Evolutionary conservation across 2,888 invertebrate species (phyloP), one percentile per base, ranked within the genome.

Genomic region (Anagyrus pseudococci): DNA sequence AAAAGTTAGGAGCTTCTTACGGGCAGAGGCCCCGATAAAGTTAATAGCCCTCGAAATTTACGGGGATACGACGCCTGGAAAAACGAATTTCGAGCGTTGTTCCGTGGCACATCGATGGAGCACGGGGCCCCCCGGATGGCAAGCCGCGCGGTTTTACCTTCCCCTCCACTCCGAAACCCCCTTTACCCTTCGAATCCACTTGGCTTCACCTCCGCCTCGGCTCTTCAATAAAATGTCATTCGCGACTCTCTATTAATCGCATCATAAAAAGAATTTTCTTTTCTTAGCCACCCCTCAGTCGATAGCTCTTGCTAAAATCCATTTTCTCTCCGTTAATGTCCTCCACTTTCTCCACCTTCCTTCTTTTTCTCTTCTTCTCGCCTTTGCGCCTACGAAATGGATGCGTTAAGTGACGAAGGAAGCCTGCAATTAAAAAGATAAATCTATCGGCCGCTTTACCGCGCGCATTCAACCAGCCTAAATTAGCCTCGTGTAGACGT

Each of bases 21-120:
- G 63, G 65, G 13, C n/a, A 13, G 37, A 10, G 64, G 60, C 19
- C 17, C 72, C 73, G 75, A 75, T 74, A 75, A 78, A 77, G 71
- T 77, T 76, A 76, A 77, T 77, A 77, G 75, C 74, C 72, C 69
- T 63, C 69, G 62, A 76, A 78, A 77, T 76, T 77, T 74, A 71
- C 71, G 69, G 67, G 26, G 40, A 23, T 6, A 40, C 19, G 49
- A 57, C 53, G 53, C 64, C 64, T 68, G 56, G 64, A 33, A 64
- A 60, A 66, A 66, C 57, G 64, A 66, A 68, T 69, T 71, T 67
- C 66, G 55, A 58, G 61, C 62, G 66, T 64, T 66, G 64, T 56
- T 54, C 54, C 25, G 20, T n/a, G 6, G 29, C 43, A 23, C 29
- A 43, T 23, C 64, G 67, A 70, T 66, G 62, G 64, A 70, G 50